Base-by-base conservation (phyloP, 2,888 invertebrate species). In the Agrypnus murinus region DNA sequence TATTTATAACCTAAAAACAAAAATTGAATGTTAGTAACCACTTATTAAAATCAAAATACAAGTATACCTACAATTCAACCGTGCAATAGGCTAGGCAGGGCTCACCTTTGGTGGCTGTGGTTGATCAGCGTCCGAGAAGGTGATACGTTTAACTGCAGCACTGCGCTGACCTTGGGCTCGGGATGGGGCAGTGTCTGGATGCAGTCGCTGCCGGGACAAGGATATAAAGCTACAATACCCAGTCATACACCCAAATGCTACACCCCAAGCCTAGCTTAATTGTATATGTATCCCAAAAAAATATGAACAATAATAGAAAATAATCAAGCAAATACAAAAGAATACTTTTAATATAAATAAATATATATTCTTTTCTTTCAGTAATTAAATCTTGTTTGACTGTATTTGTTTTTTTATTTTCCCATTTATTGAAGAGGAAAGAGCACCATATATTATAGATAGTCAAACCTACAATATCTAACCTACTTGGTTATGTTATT, bases 131-230 rank as follows among this genome's bases (percentile, higher is more conserved):
- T 86, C 86, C 71, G 79, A 82, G 81, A 87, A 87, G 77, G 86
- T 86, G 81, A 87, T 87, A 80, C 87, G 84, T 81, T 87, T 87
- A 82, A 86, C 87, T 77, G 85, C 87, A 76, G 86, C 80, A 81
- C 85, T 84, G 81, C 85, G 84, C 77, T 78, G 82, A 79, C 81
- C 82, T 69, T 77, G 78, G 78, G 74, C 80, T 77, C 80, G 81
- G 81, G 80, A 80, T 78, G 79, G 79, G 83, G 82, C 82, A 80
- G 83, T 82, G 82, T 81, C 82, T 77, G 82, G 78, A 74, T 80
- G 81, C 81, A 78, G 83, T 80, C 81, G 81, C 84, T 84, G 85
- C 83, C 82, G 80, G 84, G 84, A 84, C 81, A 83, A 84, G 83
- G 84, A 84, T 81, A 84, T 81, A 80, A 81, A 81, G 80, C 82